Conservation (phyloP, 2,888 invertebrate species). For the Mimachlamys varia region DNA sequence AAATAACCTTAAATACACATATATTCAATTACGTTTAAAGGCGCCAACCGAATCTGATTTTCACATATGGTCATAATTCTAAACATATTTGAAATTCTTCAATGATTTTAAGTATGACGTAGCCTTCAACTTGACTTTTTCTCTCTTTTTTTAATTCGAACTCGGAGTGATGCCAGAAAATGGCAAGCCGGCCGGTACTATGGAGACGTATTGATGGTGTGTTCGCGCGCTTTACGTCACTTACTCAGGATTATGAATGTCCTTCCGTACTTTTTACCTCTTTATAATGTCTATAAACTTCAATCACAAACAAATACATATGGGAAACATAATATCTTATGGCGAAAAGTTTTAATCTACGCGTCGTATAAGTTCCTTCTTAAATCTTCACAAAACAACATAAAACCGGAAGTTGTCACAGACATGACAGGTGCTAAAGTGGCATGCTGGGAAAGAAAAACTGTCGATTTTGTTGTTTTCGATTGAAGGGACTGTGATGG, state of each 20-base stretch:
- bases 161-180: background rate
- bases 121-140: background rate
- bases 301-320: conserved; percentile 6
- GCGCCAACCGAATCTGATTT: background rate
- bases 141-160: background rate
- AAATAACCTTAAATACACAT: too few species aligned
- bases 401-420: background rate
- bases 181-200: background rate
- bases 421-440: conserved; percentile 20
- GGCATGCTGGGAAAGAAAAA: conserved; percentile 7
- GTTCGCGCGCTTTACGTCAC: background rate
- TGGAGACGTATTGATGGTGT: background rate
- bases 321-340: background rate
- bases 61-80: conserved; percentile 6
- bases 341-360: background rate
- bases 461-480: background rate
- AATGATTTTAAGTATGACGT: background rate
- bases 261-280: background rate
- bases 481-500: too few species aligned
- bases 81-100: background rate
- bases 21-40: too few species aligned
- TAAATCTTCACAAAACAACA: background rate
- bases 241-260: background rate
- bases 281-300: background rate
- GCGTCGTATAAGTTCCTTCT: background rate